Evolutionary conservation across 2,888 invertebrate species (phyloP).

Genomic region (Spilarctia lutea): DNA sequence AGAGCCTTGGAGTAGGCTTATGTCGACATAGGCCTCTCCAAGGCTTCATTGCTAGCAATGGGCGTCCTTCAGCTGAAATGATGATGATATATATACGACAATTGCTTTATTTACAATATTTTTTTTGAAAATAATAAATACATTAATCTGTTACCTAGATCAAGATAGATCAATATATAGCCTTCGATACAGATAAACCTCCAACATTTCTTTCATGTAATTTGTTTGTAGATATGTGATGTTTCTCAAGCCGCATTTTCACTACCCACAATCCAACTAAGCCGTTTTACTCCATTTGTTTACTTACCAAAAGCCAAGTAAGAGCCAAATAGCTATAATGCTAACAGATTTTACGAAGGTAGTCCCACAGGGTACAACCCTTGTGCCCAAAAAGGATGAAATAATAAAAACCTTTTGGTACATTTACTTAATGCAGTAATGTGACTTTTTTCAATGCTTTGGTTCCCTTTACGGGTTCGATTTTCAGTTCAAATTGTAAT

Average conservation of each 20-base stretch:
- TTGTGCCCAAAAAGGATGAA: slow-evolving; percentile 23
- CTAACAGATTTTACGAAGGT: slow-evolving; percentile 35
- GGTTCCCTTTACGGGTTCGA: neutral
- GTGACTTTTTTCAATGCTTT: neutral
- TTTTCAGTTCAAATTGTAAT: neutral
- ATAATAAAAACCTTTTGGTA: slow-evolving; percentile 30
- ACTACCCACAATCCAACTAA: neutral
- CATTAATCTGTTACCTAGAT: neutral
- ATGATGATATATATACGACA: neutral
- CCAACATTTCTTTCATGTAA: neutral
- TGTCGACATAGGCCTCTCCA: no score
- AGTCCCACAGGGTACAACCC: slow-evolving; percentile 29
- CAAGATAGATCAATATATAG: neutral
- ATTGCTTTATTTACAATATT: neutral
- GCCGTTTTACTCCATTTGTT: slow-evolving; percentile 11
- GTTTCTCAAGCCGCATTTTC: neutral
- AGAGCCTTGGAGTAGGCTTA: no score
- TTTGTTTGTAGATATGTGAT: neutral
- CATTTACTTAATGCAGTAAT: slow-evolving; percentile 7
- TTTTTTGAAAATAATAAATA: neutral
- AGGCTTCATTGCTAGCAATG: no score
- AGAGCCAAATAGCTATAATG: slow-evolving; percentile 16
- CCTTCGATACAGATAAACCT: neutral
- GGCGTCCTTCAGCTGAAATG: no score
- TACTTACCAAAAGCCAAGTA: slow-evolving; percentile 22